Conservation (phyloP, 2,888 invertebrate species). For the Netelia virgata region DNA sequence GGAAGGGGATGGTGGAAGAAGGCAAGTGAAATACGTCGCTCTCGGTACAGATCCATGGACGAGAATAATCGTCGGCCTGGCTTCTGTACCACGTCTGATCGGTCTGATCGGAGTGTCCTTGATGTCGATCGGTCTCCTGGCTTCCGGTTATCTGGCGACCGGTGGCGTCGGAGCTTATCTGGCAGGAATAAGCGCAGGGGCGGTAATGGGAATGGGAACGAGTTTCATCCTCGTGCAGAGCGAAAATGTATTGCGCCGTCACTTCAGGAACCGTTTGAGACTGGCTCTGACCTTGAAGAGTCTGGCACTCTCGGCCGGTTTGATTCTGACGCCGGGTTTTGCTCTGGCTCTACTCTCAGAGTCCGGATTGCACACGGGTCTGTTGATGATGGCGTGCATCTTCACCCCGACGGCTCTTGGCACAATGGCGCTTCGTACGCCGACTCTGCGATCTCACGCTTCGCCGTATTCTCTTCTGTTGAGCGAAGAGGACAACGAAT, state of each 20-base stretch:
- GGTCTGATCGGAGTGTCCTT: conserved; percentile 79
- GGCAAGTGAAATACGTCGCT: conserved; percentile 56
- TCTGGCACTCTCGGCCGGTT: conserved; percentile 75
- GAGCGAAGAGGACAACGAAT: conserved; percentile 76
- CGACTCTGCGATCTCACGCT: conserved; percentile 52
- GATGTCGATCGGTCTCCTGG: conserved; percentile 76
- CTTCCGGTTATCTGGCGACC: conserved; percentile 81
- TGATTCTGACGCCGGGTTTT: conserved; percentile 75
- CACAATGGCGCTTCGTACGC: conserved; percentile 72
- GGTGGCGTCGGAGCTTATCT: conserved; percentile 81
- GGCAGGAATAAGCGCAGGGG: conserved; percentile 80
- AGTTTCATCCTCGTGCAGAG: conserved; percentile 78
- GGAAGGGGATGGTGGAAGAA: conserved; percentile 43
- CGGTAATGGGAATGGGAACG: conserved; percentile 81
- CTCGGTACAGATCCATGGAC: conserved; percentile 87
- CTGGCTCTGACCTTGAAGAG: conserved; percentile 75
- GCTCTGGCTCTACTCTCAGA: conserved; percentile 72
- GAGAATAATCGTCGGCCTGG: conserved; percentile 85
- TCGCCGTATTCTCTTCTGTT: conserved; percentile 76
- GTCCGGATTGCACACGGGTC: conserved; percentile 72
- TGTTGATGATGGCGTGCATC: conserved; percentile 75
- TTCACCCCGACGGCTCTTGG: conserved; percentile 78
- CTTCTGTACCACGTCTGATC: conserved; percentile 77
- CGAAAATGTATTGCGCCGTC: conserved; percentile 75
- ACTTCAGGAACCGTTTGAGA: conserved; percentile 76